Percentiles rank a stretch among this genome's conserved stretches.
These are phyloP conservation scores for Linyphia triangularis DNA, from an alignment of 2,888 invertebrate genomes.

Conservation along the genomic window DNA sequence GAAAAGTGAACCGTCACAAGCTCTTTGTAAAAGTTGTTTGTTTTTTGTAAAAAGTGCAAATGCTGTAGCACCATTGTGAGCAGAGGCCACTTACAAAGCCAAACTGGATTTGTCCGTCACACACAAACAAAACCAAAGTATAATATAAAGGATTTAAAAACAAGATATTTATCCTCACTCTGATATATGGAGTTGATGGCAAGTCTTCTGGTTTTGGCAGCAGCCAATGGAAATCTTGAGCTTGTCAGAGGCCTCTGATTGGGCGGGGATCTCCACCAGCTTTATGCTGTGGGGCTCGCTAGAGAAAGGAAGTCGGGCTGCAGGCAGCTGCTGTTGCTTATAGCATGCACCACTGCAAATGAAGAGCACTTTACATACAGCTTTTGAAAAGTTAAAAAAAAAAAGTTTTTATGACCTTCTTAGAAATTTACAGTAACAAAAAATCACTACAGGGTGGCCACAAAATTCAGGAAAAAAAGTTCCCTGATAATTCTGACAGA, in stretches of 20 bases:
- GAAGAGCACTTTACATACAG: not conserved
- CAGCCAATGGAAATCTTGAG: slow-evolving; percentile 84
- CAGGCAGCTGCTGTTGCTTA: slow-evolving; percentile 85
- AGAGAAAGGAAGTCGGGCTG: slow-evolving; percentile 80
- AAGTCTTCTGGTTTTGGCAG: slow-evolving; percentile 81
- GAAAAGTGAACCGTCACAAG: not conserved
- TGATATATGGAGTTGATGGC: slow-evolving; percentile 84
- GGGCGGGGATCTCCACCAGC: slow-evolving; percentile 88
- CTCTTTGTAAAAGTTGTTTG: not conserved
- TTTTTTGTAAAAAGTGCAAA: not conserved
- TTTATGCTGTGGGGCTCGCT: slow-evolving; percentile 88
- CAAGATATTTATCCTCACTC: slow-evolving; percentile 75
- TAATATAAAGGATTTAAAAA: not conserved
- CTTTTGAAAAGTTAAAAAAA: not conserved
- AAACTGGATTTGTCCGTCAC: too few species aligned
- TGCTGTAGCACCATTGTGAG: too few species aligned
- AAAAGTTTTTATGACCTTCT: not conserved
- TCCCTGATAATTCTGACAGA: too few species aligned
- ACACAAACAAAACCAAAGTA: too few species aligned
- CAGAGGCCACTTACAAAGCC: too few species aligned
- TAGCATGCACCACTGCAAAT: slow-evolving; percentile 87
- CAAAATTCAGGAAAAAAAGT: too few species aligned
- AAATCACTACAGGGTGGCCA: too few species aligned
- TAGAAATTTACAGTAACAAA: not conserved
- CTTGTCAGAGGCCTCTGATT: slow-evolving; percentile 80